These are phyloP conservation scores for Penaeus japonicus DNA, from an alignment of 1,140 invertebrate species.

Conservation along the genomic window DNA sequence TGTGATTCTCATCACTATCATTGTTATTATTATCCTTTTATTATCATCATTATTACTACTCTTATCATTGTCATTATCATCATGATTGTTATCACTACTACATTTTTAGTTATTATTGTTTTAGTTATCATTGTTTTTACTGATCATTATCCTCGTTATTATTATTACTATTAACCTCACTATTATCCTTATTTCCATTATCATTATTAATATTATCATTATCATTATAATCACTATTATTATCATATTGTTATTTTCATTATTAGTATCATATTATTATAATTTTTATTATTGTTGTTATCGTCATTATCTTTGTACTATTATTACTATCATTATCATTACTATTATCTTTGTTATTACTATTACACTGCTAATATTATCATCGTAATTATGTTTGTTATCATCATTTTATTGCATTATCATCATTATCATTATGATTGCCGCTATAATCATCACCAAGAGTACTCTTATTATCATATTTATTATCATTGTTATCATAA, in stretches of 20 bases:
- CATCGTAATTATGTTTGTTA: not conserved
- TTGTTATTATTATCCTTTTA: no score
- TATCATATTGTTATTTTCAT: not conserved
- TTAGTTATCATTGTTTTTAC: not conserved
- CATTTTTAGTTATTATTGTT: not conserved
- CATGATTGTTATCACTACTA: not conserved
- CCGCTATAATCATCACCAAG: no score
- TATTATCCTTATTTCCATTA: not conserved
- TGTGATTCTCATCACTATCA: no score
- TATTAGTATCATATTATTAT: not conserved
- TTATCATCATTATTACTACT: not conserved
- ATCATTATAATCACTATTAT: not conserved
- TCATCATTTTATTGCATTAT: no score
- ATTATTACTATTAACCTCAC: not conserved
- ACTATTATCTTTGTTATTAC: not conserved
- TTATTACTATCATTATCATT: not conserved
- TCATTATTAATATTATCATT: not conserved
- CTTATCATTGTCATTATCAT: not conserved
- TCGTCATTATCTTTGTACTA: not conserved
- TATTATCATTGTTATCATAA: not conserved
- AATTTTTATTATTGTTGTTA: no score
- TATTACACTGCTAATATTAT: not conserved
- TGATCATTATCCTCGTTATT: not conserved
- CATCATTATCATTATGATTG: no score
- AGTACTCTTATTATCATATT: not conserved